Evolutionary conservation across 2,797 vertebrate species (phyloP).

Genomic region (Helicolenus hilgendorfi): DNA sequence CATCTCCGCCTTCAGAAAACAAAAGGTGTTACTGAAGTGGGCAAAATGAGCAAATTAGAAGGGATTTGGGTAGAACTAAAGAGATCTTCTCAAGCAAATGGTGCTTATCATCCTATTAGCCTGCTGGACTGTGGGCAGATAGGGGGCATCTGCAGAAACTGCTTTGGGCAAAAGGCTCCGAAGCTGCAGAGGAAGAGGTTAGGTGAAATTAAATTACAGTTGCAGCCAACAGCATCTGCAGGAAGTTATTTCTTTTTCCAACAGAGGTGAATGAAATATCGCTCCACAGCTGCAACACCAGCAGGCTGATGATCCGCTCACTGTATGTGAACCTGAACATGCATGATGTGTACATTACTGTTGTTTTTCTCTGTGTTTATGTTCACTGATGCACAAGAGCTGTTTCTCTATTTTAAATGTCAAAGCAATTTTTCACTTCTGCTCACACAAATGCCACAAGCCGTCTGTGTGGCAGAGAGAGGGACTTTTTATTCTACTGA

Average conservation of each 20-base stretch:
- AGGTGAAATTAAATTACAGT: conserved; percentile 47
- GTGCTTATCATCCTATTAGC: conserved; percentile 74
- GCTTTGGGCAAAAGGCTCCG: conserved; percentile 27
- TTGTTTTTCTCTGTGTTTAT: background rate
- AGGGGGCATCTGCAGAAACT: conserved; percentile 22
- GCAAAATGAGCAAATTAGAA: conserved; percentile 59
- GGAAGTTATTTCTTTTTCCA: background rate
- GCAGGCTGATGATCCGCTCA: background rate
- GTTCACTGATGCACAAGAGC: conserved; percentile 14
- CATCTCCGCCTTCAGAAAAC: conserved; percentile 32
- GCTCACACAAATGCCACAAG: conserved; percentile 54
- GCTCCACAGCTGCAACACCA: background rate
- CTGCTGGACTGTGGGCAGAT: conserved; percentile 50
- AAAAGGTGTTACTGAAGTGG: conserved; percentile 27
- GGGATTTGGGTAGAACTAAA: conserved; percentile 70
- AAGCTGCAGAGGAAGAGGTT: conserved; percentile 24
- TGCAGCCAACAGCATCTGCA: background rate
- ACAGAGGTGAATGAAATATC: background rate
- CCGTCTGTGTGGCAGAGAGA: background rate
- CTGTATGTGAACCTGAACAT: background rate
- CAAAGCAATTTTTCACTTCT: conserved; percentile 53
- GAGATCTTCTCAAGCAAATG: conserved; percentile 72
- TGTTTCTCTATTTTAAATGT: conserved; percentile 55
- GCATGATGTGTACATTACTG: background rate
- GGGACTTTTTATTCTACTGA: background rate